Evolutionary conservation across 1,140 invertebrate genomes (phyloP).

Genomic region (Phthorimaea operculella): DNA sequence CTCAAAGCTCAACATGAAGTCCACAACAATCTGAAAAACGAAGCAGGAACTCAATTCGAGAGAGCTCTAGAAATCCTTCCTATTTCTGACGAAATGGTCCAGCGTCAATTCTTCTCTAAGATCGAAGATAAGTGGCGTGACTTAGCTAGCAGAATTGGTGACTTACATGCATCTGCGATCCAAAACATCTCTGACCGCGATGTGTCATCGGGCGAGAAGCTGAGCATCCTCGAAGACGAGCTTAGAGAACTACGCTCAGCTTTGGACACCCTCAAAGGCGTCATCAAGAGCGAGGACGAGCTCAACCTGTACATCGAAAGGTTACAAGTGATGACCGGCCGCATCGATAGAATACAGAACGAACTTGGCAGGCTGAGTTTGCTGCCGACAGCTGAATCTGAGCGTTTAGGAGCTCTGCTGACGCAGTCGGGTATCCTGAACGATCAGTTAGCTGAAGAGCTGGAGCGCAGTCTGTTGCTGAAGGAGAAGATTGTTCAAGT

Average conservation of each 20-base stretch:
- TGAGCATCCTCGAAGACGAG: constrained; percentile 78
- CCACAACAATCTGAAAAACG: constrained; percentile 80
- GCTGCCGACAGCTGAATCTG: constrained; percentile 77
- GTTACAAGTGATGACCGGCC: constrained; percentile 77
- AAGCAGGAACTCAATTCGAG: constrained; percentile 78
- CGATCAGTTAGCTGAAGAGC: constrained; percentile 76
- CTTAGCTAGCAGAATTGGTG: constrained; percentile 72
- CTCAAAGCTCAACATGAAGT: constrained; percentile 88
- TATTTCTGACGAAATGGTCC: constrained; percentile 82
- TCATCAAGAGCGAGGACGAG: constrained; percentile 84
- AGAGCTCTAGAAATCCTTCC: constrained; percentile 80
- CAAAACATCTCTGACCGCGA: constrained; percentile 77
- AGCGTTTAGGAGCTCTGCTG: constrained; percentile 77
- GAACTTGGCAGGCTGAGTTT: constrained; percentile 80
- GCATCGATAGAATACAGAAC: constrained; percentile 81
- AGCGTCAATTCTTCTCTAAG: constrained; percentile 79
- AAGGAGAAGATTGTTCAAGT: constrained; percentile 77
- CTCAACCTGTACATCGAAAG: constrained; percentile 82
- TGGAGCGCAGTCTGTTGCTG: constrained; percentile 76
- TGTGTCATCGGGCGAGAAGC: constrained; percentile 76
- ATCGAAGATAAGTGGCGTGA: constrained; percentile 80
- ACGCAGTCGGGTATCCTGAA: constrained; percentile 76
- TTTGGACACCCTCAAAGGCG: constrained; percentile 76
- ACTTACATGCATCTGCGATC: constrained; percentile 74
- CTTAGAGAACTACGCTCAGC: constrained; percentile 74